Evolutionary conservation across 2,888 invertebrate genomes (phyloP).

Genomic region (Theodoxus fluviatilis): DNA sequence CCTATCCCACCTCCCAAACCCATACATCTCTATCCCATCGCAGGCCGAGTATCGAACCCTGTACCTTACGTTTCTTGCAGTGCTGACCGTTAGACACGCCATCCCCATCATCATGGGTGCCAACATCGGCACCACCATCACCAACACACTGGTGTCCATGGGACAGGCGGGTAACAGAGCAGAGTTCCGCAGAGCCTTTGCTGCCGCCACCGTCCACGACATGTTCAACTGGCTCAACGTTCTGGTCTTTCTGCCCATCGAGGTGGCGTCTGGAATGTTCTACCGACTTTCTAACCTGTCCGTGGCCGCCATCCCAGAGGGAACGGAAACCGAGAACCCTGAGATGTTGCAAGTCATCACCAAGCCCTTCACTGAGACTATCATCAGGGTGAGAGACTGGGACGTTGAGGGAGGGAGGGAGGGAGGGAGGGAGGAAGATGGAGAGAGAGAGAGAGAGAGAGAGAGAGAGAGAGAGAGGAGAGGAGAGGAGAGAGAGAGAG

Average conservation of each 20-base stretch:
- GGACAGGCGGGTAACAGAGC: conserved; percentile 61
- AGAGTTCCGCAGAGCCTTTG: conserved; percentile 65
- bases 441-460: conserved; percentile 12
- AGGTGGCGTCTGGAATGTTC: conserved; percentile 57
- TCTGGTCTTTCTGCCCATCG: conserved; percentile 68
- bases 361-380: conserved; percentile 65
- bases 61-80: conserved; percentile 43
- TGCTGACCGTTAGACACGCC: conserved; percentile 64
- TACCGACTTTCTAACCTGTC: conserved; percentile 56
- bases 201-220: conserved; percentile 67
- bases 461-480: conserved; percentile 21
- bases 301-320: conserved; percentile 46
- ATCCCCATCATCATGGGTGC: conserved; percentile 71
- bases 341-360: conserved; percentile 66
- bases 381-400: conserved; percentile 53
- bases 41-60: too few relatives aligned
- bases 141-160: conserved; percentile 69
- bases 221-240: conserved; percentile 71
- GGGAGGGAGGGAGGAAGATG: not conserved
- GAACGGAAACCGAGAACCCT: conserved; percentile 39
- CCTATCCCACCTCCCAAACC: too few relatives aligned
- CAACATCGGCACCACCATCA: conserved; percentile 71
- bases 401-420: not conserved
- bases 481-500: conserved; percentile 15
- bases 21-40: too few relatives aligned